Conservation (phyloP, 1,140 invertebrate genomes). For the Pissodes strobi region DNA sequence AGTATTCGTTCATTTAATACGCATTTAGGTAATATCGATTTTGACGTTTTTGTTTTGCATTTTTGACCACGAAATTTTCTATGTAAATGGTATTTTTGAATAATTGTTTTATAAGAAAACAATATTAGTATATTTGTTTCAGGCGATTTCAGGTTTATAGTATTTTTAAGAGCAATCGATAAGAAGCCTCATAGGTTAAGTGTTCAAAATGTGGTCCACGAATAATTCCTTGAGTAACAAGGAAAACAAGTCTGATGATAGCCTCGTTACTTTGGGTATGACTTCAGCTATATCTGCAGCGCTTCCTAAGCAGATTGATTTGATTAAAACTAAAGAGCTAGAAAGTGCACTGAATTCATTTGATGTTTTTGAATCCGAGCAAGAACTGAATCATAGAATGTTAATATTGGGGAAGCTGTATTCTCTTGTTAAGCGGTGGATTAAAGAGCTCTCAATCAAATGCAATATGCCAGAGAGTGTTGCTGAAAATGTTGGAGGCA, state of each 20-base stretch:
- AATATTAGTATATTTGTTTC: background rate
- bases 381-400: conserved; percentile 88
- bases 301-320: conserved; percentile 82
- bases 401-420: conserved; percentile 84
- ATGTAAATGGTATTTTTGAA: background rate
- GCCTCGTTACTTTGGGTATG: conserved; percentile 72
- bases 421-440: conserved; percentile 89
- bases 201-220: conserved; percentile 42
- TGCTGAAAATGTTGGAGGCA: conserved; percentile 89
- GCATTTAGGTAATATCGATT: conserved; percentile 7
- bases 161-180: background rate
- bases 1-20: background rate
- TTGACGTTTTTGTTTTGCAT: conserved; percentile 19
- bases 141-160: background rate
- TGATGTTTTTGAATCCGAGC: conserved; percentile 90
- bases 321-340: conserved; percentile 81
- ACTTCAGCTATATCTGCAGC: conserved; percentile 92
- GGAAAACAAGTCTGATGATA: conserved; percentile 43
- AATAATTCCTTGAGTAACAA: conserved; percentile 37
- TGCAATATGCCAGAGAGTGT: conserved; percentile 88
- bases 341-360: conserved; percentile 82
- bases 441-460: conserved; percentile 81
- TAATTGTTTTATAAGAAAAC: background rate
- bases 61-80: background rate
- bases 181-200: background rate